These are phyloP conservation scores for Ochotona curzoniae DNA, from an alignment of 2,113 vertebrate genomes.

Conservation along the genomic window DNA sequence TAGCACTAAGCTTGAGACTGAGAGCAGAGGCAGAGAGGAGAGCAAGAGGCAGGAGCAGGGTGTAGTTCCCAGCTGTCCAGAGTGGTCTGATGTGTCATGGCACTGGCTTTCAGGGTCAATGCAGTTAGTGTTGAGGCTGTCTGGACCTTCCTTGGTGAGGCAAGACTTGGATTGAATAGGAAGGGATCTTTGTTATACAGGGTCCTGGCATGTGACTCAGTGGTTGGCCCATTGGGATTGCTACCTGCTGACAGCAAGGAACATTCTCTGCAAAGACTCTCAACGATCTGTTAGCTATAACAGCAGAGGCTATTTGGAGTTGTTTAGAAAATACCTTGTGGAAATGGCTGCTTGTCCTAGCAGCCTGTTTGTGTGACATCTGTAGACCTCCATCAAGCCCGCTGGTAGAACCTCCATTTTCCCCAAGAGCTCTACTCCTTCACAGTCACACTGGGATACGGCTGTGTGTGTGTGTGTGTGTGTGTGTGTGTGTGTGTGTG, in stretches of 20 bases:
- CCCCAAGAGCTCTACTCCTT: not conserved
- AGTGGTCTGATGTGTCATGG: not conserved
- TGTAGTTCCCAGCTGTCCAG: not conserved
- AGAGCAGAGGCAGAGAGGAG: not conserved
- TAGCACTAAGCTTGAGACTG: not conserved
- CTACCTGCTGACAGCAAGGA: not conserved
- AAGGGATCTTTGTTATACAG: not conserved
- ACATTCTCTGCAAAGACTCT: not conserved
- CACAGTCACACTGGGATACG: rapidly evolving
- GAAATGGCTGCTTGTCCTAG: not conserved
- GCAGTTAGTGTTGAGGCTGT: not conserved
- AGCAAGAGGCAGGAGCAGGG: rapidly evolving
- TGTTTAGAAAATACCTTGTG: not conserved
- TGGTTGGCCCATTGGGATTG: not conserved
- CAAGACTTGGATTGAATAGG: not conserved
- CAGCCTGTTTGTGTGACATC: not conserved
- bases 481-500: no score
- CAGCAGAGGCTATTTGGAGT: not conserved
- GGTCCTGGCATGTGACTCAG: not conserved
- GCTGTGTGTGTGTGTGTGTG: no score
- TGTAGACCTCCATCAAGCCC: not conserved
- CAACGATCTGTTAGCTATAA: not conserved
- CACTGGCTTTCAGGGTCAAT: not conserved
- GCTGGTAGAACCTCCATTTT: not conserved
- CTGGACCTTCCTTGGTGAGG: not conserved